A percentile compares a stretch with the other conserved stretches of the same genome.
phyloP scores from a whole-genome alignment of 2,113 vertebrate species.

The Chaetops frenatus region DNA sequence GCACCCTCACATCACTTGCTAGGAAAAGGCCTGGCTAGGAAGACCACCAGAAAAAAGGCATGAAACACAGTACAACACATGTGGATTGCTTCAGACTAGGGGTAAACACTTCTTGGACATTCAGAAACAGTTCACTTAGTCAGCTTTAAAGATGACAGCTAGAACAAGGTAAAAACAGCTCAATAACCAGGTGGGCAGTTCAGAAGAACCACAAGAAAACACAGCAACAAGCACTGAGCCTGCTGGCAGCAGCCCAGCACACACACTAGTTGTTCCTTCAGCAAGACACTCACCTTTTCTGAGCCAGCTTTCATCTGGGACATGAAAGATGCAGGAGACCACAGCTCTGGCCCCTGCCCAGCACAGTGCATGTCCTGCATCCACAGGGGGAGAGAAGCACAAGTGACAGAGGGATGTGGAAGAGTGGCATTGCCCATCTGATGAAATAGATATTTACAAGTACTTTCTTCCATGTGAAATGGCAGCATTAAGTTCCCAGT shows the following conservation, averaged over 20 bases:
- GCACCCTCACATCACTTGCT: not conserved
- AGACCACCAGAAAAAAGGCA: not conserved
- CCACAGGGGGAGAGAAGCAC: not conserved
- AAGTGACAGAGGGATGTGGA: not conserved
- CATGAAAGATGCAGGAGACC: conserved; percentile 73
- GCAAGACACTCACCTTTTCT: conserved; percentile 17
- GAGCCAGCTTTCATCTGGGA: not conserved
- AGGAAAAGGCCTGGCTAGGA: not conserved
- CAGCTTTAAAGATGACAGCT: not conserved
- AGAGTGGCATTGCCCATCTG: not conserved
- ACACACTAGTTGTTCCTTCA: not conserved
- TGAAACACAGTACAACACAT: not conserved
- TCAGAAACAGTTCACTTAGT: not conserved
- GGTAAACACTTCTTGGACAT: not conserved
- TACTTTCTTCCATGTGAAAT: not conserved
- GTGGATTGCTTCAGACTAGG: not conserved
- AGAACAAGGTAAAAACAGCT: not conserved
- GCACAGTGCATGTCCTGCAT: fast-evolving
- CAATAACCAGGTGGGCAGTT: not conserved
- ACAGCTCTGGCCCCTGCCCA: conserved; percentile 25
- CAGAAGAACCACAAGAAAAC: not conserved
- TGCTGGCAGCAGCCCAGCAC: not conserved
- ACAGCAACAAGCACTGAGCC: not conserved
- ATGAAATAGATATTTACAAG: not conserved
- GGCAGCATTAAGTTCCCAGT: not conserved